Conservation (phyloP, 2,888 invertebrate genomes). For the Caenorhabditis sp. region DNA sequence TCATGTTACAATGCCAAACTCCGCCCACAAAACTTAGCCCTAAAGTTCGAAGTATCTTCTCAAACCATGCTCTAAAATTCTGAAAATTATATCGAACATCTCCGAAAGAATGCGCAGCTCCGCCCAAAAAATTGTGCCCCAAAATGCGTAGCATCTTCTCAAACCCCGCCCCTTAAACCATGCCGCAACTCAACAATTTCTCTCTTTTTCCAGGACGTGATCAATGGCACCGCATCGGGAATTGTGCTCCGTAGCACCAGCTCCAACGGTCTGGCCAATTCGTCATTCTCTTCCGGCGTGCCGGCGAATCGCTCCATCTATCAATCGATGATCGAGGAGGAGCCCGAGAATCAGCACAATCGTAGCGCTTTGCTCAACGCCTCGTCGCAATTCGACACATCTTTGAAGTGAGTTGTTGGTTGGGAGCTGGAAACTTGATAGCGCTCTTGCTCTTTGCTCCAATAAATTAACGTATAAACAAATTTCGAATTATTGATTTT, state of each 20-base stretch:
- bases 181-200: too few relatives aligned
- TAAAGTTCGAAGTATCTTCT: too few relatives aligned
- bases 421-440: background rate
- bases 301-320: slow-evolving; percentile 9
- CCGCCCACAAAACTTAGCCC: too few relatives aligned
- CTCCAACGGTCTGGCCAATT: background rate
- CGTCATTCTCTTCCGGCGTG: background rate
- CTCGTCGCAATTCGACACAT: background rate
- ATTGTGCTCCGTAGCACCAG: slow-evolving; percentile 21
- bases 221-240: slow-evolving; percentile 36
- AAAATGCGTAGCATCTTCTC: too few relatives aligned
- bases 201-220: slow-evolving; percentile 24
- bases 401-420: background rate
- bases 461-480: background rate
- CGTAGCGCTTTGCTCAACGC: background rate
- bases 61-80: too few relatives aligned
- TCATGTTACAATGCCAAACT: too few relatives aligned
- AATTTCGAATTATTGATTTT: background rate
- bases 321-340: slow-evolving; percentile 29
- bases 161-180: too few relatives aligned
- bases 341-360: slow-evolving; percentile 6
- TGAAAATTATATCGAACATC: too few relatives aligned
- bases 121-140: too few relatives aligned
- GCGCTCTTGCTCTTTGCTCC: too few relatives aligned
- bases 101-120: too few relatives aligned